These are phyloP conservation scores for Antechinus stuartii DNA, from an alignment of 2,113 vertebrate genomes.

Conservation along the genomic window DNA sequence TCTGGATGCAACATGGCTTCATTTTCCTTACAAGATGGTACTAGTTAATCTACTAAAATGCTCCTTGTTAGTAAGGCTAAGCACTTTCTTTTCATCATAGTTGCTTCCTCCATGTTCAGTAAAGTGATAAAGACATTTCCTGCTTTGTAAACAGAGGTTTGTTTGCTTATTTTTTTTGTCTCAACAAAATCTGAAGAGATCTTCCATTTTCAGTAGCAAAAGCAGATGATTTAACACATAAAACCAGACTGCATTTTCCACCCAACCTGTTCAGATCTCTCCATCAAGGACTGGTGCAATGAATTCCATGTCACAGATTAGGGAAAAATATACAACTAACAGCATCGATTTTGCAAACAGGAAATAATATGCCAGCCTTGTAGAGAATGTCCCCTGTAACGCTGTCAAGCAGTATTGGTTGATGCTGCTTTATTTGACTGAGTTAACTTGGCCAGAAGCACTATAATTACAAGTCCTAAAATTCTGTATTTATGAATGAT, in stretches of 20 bases:
- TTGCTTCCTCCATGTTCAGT: conserved; percentile 84
- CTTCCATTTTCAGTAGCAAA: conserved; percentile 82
- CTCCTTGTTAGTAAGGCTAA: conserved; percentile 85
- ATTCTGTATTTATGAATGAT: conserved; percentile 68
- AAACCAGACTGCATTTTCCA: conserved; percentile 74
- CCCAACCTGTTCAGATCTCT: conserved; percentile 75
- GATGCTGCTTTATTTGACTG: conserved; percentile 69
- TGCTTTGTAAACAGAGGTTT: conserved; percentile 82
- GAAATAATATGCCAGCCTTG: conserved; percentile 74
- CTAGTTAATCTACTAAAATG: conserved; percentile 80
- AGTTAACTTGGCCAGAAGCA: conserved; percentile 79
- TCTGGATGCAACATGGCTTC: conserved; percentile 89
- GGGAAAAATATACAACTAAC: conserved; percentile 80
- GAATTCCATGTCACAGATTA: conserved; percentile 78
- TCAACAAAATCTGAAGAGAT: conserved; percentile 78
- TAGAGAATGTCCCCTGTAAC: conserved; percentile 77
- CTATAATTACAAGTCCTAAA: conserved; percentile 74
- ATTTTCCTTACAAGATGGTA: conserved; percentile 86
- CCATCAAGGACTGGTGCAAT: conserved; percentile 72
- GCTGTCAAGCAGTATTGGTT: conserved; percentile 78
- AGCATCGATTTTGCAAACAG: conserved; percentile 74
- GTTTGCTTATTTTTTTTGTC: conserved; percentile 77
- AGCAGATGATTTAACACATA: conserved; percentile 80
- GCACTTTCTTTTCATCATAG: conserved; percentile 81
- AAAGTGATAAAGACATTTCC: conserved; percentile 81